These are phyloP conservation scores for Aleiodes testaceus DNA, from an alignment of 2,888 invertebrate genomes.

Conservation along the genomic window DNA sequence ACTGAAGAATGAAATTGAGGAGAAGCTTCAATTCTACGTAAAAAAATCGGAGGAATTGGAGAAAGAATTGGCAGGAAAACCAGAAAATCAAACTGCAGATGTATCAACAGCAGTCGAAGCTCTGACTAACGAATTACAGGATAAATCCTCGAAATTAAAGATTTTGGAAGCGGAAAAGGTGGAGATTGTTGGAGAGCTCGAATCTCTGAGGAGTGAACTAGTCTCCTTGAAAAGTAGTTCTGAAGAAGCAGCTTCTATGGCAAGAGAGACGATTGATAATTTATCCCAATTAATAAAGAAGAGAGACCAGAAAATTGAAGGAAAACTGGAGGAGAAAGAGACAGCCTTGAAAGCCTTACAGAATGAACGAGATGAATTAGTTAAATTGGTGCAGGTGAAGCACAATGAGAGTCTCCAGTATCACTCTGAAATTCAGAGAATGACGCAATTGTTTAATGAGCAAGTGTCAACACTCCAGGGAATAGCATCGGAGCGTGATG, in stretches of 20 bases:
- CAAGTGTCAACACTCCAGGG: conserved; percentile 67
- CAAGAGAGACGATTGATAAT: conserved; percentile 68
- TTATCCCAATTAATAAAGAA: conserved; percentile 68
- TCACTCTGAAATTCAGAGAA: conserved; percentile 87
- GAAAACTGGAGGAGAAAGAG: conserved; percentile 50
- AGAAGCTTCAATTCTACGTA: conserved; percentile 37
- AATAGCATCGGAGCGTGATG: conserved; percentile 74
- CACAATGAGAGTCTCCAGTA: conserved; percentile 90
- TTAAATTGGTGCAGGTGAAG: conserved; percentile 83
- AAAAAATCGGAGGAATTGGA: conserved; percentile 39
- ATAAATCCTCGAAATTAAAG: conserved; percentile 48
- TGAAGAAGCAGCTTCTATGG: conserved; percentile 62
- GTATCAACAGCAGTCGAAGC: neutral
- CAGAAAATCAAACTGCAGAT: neutral
- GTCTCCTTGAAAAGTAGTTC: conserved; percentile 63
- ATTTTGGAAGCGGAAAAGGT: conserved; percentile 43
- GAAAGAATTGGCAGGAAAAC: conserved; percentile 30
- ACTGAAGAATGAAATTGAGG: conserved; percentile 54
- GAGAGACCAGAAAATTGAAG: conserved; percentile 70
- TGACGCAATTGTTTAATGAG: conserved; percentile 75
- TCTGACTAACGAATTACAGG: conserved; percentile 20
- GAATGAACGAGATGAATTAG: conserved; percentile 81
- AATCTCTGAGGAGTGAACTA: conserved; percentile 50
- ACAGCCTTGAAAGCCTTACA: conserved; percentile 62
- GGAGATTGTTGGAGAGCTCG: conserved; percentile 58